Conservation (phyloP, 2,888 invertebrate genomes). For the Osedax frankpressi region DNA sequence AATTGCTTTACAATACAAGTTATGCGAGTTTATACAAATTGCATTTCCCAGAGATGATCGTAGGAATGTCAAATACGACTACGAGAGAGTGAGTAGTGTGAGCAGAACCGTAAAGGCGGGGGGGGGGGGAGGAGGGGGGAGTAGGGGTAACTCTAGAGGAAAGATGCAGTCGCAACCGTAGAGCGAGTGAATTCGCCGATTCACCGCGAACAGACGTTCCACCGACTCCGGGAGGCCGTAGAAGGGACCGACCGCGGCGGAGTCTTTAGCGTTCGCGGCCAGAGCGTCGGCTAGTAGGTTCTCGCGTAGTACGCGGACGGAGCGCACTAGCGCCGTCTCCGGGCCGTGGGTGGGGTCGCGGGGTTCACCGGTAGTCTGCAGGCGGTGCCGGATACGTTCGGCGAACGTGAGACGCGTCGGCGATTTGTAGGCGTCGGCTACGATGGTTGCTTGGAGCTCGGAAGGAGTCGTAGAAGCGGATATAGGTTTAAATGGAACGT, state of each 20-base stretch:
- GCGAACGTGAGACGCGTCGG: neutral
- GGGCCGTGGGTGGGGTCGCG: neutral
- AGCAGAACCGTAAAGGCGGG: no score
- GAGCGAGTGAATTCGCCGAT: slow-evolving; percentile 65
- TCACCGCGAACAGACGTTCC: slow-evolving; percentile 58
- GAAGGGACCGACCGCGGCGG: slow-evolving; percentile 49
- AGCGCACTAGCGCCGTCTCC: neutral
- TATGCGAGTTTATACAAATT: no score
- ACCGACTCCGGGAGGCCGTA: slow-evolving; percentile 66
- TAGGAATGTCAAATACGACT: no score
- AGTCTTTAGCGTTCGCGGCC: neutral
- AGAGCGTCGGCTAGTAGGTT: neutral
- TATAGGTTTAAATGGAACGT: no score
- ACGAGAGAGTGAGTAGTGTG: no score
- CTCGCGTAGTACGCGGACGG: neutral
- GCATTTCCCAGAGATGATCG: no score
- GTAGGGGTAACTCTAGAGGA: no score
- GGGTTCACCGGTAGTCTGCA: no score
- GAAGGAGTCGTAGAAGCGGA: no score
- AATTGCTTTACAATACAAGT: no score
- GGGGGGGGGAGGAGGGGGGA: no score
- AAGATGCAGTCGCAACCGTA: slow-evolving; percentile 55
- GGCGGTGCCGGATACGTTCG: neutral
- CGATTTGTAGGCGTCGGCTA: neutral
- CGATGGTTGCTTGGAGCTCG: no score